phyloP scores from a whole-genome alignment of 1,140 invertebrate genomes.

The Heliconius melpomene region DNA sequence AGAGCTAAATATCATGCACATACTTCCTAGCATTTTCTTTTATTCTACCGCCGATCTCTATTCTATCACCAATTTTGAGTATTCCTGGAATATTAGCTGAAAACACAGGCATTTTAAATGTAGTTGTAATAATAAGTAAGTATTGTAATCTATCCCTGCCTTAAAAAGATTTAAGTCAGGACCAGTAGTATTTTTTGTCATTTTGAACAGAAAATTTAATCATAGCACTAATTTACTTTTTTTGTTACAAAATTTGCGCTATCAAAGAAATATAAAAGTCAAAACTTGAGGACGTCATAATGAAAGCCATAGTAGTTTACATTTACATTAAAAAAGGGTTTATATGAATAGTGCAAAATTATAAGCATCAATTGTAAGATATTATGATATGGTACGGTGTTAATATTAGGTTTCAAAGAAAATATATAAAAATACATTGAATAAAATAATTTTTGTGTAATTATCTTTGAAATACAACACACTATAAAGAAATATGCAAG shows the following conservation, averaged over 20 bases:
- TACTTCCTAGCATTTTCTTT: slow-evolving; percentile 75
- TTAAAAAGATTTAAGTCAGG: slow-evolving; percentile 48
- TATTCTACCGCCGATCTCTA: slow-evolving; percentile 76
- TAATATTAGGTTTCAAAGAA: too few species aligned
- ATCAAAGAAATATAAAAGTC: slow-evolving; percentile 7
- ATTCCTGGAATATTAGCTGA: slow-evolving; percentile 69
- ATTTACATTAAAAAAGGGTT: neutral
- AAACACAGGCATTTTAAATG: slow-evolving; percentile 69
- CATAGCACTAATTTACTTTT: slow-evolving; percentile 57
- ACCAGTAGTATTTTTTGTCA: slow-evolving; percentile 59
- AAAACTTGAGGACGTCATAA: neutral
- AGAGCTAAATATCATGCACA: slow-evolving; percentile 15
- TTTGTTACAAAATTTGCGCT: slow-evolving; percentile 16
- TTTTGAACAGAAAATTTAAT: slow-evolving; percentile 75
- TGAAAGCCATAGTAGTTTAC: neutral
- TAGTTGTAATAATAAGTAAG: slow-evolving; percentile 29
- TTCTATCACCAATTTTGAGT: slow-evolving; percentile 73
- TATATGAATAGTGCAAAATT: neutral
- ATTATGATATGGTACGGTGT: too few species aligned
- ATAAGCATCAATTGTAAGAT: too few species aligned
- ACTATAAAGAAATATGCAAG: neutral
- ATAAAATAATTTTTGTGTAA: neutral
- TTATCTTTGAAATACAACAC: neutral
- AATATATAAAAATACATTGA: neutral
- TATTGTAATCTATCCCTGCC: slow-evolving; percentile 42